These are phyloP conservation scores for Platysteira castanea DNA, from an alignment of 2,113 vertebrate species.

Conservation along the genomic window DNA sequence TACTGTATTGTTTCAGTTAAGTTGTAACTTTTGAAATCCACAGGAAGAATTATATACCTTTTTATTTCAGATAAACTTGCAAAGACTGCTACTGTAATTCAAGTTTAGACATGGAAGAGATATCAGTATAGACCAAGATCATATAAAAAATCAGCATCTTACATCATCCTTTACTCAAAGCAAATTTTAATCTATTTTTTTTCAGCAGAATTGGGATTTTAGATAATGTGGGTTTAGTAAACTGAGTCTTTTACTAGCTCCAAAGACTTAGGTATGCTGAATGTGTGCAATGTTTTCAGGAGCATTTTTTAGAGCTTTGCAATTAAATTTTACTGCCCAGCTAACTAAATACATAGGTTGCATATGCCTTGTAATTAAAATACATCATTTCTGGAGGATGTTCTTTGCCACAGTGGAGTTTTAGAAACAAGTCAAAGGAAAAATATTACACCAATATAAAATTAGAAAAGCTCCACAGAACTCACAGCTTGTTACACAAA, in stretches of 20 bases:
- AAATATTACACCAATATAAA: neutral
- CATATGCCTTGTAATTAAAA: conserved; percentile 57
- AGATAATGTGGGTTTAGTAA: neutral
- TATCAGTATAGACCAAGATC: neutral
- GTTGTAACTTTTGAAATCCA: neutral
- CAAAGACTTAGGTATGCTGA: neutral
- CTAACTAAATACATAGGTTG: conserved; percentile 37
- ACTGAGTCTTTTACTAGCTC: neutral
- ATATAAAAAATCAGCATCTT: neutral
- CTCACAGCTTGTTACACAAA: neutral
- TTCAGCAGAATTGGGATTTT: neutral
- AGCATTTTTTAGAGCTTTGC: conserved; percentile 25
- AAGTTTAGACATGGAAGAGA: neutral
- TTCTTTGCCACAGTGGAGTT: conserved; percentile 6
- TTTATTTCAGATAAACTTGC: neutral
- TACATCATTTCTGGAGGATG: conserved; percentile 42
- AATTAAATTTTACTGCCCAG: conserved; percentile 54
- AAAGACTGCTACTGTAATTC: neutral
- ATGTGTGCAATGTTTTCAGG: conserved; percentile 18
- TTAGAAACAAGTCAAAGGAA: conserved; percentile 27
- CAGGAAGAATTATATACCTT: neutral
- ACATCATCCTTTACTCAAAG: neutral
- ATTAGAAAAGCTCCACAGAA: conserved; percentile 34
- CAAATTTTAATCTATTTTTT: neutral
- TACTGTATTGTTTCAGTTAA: neutral